phyloP scores from a whole-genome alignment of 2,113 vertebrate species.

The Furnarius figulus region DNA sequence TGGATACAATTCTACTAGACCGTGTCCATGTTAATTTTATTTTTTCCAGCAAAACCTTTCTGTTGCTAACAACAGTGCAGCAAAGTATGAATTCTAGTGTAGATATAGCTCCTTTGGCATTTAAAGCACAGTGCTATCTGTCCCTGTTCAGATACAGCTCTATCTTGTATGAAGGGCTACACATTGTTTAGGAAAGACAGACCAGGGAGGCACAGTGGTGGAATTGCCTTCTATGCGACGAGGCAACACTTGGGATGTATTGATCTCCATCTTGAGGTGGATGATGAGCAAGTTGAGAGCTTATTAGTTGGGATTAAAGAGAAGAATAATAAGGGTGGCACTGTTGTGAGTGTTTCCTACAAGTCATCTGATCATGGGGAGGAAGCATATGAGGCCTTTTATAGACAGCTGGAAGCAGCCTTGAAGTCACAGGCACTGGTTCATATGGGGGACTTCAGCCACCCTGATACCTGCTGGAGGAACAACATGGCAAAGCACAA shows the following conservation, averaged over 20 bases:
- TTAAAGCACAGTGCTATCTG: neutral
- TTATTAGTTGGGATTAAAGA: neutral
- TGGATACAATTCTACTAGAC: neutral
- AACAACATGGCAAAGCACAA: neutral
- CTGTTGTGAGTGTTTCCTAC: neutral
- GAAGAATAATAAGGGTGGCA: neutral
- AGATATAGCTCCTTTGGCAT: neutral
- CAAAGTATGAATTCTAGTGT: neutral
- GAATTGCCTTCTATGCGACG: fast-evolving
- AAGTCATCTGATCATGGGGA: neutral
- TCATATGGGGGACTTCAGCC: neutral
- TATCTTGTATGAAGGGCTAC: neutral
- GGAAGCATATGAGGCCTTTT: neutral
- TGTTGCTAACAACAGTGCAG: conserved; percentile 45
- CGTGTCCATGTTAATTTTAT: neutral
- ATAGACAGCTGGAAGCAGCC: neutral
- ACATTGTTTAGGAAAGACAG: neutral
- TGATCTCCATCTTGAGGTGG: neutral
- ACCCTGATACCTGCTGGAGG: neutral
- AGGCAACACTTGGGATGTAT: neutral
- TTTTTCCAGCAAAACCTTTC: conserved; percentile 23
- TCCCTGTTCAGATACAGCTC: neutral
- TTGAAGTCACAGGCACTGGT: neutral
- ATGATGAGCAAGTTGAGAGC: neutral
- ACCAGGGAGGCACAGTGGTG: neutral